phyloP scores from a whole-genome alignment of 2,888 invertebrate species.

The Nebria brevicollis region DNA sequence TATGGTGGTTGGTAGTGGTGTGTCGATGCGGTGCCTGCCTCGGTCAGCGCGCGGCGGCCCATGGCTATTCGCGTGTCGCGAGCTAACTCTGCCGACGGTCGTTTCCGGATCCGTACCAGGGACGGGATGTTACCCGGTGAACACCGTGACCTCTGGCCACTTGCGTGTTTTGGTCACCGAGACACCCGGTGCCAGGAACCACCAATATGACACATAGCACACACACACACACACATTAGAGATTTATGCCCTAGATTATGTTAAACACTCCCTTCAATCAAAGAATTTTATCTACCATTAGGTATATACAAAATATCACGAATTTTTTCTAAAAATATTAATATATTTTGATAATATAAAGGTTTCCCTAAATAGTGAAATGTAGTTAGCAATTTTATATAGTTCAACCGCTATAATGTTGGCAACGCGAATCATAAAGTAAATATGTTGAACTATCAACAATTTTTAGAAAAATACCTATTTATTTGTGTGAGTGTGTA shows the following conservation, averaged over 20 bases:
- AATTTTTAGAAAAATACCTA: too few species aligned
- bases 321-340: neutral
- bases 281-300: neutral
- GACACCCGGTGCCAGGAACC: constrained; percentile 55
- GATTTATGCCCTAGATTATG: constrained; percentile 7
- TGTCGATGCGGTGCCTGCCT: constrained; percentile 29
- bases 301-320: neutral
- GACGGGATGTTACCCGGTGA: neutral
- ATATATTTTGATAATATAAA: neutral
- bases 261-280: neutral
- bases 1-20: neutral
- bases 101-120: constrained; percentile 7
- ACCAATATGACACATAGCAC: constrained; percentile 10
- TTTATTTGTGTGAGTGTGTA: too few species aligned
- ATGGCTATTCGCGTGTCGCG: constrained; percentile 11
- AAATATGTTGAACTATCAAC: too few species aligned
- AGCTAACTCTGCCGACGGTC: neutral
- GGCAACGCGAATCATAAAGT: too few species aligned
- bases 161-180: constrained; percentile 57
- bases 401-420: too few species aligned
- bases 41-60: constrained; percentile 23
- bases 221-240: neutral
- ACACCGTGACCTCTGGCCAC: constrained; percentile 61
- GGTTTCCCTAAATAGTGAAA: too few species aligned
- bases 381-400: too few species aligned